Conservation (phyloP, 2,113 vertebrate species). For the Piprites chloris region DNA sequence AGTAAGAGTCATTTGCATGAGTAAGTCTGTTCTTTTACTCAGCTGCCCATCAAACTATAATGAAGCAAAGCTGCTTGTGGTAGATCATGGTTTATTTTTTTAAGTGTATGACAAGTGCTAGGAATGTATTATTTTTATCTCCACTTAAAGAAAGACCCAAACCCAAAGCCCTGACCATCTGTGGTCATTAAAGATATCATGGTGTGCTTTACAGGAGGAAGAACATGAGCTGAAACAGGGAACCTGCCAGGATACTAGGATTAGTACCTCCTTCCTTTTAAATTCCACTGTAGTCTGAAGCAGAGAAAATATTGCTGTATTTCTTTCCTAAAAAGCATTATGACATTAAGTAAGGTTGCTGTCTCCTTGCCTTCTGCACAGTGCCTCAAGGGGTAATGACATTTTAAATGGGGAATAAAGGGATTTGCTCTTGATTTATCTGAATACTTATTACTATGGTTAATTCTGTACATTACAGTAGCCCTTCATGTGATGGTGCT, state of each 20-base stretch:
- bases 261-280: neutral
- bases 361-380: neutral
- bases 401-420: neutral
- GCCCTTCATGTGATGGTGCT: neutral
- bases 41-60: neutral
- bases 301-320: neutral
- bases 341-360: neutral
- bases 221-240: neutral
- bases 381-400: neutral
- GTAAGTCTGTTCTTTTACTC: neutral
- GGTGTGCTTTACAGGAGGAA: neutral
- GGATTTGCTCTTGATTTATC: neutral
- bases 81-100: neutral
- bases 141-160: neutral
- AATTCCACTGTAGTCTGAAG: neutral
- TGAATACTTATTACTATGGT: neutral
- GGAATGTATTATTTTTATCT: conserved; percentile 1
- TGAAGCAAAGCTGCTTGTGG: neutral
- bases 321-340: neutral
- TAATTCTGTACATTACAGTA: neutral
- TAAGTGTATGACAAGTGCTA: neutral
- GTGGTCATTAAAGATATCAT: neutral
- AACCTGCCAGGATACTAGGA: neutral
- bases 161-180: neutral
- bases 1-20: neutral